Percentiles rank a stretch among this genome's conserved stretches.
phyloP scores from a whole-genome alignment of 2,113 vertebrate species.

The Ailurus styani region DNA sequence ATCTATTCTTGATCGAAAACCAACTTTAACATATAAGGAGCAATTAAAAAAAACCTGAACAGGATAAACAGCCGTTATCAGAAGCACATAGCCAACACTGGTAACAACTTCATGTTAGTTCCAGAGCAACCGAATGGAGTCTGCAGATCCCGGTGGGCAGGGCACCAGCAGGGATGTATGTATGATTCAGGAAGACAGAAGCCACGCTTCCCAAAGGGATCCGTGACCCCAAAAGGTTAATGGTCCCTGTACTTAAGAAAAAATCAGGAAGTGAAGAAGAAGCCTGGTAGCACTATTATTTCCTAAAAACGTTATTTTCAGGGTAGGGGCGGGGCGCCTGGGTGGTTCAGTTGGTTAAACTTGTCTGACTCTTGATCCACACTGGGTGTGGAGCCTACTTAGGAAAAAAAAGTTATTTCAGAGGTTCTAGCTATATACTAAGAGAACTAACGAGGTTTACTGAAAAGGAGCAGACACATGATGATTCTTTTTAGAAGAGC shows the following conservation, averaged over 20 bases:
- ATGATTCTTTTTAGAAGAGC: neutral
- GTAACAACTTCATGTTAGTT: too few relatives aligned
- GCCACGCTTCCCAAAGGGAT: neutral
- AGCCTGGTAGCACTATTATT: neutral
- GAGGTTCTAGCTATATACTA: too few relatives aligned
- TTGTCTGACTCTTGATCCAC: too few relatives aligned
- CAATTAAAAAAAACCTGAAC: neutral
- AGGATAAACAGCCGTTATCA: neutral
- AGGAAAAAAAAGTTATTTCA: too few relatives aligned
- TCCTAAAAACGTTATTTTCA: neutral
- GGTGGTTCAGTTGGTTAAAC: too few relatives aligned
- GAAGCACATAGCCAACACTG: neutral
- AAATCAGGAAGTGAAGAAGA: neutral
- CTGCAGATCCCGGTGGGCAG: too few relatives aligned
- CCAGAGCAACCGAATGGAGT: neutral
- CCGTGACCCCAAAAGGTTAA: neutral
- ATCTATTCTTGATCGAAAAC: neutral
- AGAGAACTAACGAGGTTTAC: too few relatives aligned
- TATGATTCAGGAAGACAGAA: neutral
- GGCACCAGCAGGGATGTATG: too few relatives aligned
- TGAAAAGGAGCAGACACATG: too few relatives aligned
- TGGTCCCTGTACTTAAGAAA: neutral
- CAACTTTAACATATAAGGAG: neutral
- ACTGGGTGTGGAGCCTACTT: too few relatives aligned
- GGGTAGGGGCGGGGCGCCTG: too few relatives aligned